Percentiles rank a stretch among this genome's conserved stretches.
Conservation (phyloP, 1,140 invertebrate genomes). For the Heliothis virescens region DNA sequence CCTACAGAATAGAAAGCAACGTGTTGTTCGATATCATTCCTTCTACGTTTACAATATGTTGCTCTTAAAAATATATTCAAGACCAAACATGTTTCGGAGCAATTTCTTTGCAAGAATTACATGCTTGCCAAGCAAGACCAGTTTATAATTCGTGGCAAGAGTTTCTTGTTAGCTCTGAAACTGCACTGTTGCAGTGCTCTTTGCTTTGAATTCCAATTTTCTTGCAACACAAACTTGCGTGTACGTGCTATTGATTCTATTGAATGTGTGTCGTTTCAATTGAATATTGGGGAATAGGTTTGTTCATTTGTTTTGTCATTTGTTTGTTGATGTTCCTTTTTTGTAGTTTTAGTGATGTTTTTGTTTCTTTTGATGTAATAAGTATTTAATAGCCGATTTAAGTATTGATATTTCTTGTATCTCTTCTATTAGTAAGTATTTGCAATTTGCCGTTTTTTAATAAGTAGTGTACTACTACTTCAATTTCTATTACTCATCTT, state of each 20-base stretch:
- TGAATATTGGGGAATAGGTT: background rate
- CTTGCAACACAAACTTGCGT: constrained; percentile 8
- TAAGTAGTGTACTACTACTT: no score
- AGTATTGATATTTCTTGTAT: no score
- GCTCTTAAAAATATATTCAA: constrained; percentile 1
- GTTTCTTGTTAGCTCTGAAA: constrained; percentile 55
- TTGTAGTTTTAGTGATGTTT: no score
- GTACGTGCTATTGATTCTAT: background rate
- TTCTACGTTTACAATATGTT: background rate
- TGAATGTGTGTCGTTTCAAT: background rate
- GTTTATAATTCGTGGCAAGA: constrained; percentile 53
- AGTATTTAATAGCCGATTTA: no score
- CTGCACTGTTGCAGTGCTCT: constrained; percentile 28
- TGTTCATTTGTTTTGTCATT: no score
- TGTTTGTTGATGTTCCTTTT: no score
- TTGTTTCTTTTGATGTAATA: no score
- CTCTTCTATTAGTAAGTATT: no score
- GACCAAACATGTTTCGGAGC: background rate
- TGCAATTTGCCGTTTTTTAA: no score
- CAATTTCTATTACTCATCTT: no score
- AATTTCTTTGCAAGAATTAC: constrained; percentile 16
- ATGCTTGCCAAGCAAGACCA: constrained; percentile 43
- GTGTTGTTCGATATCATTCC: background rate
- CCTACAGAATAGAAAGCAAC: no score
- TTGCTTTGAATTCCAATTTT: constrained; percentile 59